phyloP scores from a whole-genome alignment of 2,113 vertebrate species.

The Dicrurus megarhynchus region DNA sequence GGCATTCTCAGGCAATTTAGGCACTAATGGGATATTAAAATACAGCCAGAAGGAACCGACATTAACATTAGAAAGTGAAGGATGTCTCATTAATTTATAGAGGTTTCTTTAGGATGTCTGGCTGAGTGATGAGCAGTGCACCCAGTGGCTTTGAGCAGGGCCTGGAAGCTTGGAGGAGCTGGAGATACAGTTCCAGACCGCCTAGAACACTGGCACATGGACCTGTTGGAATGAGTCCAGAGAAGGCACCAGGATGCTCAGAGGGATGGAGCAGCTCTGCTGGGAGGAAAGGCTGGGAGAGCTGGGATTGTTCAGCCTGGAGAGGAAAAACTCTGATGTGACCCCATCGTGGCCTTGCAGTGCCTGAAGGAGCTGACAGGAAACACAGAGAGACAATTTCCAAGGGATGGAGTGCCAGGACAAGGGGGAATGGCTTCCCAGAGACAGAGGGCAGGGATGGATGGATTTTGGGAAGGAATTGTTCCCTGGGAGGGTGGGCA shows the following conservation, averaged over 20 bases:
- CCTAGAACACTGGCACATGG: neutral
- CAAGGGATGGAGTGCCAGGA: rapidly evolving
- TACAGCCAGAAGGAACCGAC: neutral
- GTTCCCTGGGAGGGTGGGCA: neutral
- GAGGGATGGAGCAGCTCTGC: neutral
- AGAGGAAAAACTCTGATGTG: neutral
- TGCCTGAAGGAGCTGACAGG: rapidly evolving
- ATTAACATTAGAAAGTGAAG: neutral
- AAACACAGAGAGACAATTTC: neutral
- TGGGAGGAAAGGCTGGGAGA: neutral
- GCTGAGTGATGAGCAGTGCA: neutral
- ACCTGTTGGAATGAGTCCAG: neutral
- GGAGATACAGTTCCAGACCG: neutral
- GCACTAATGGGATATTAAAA: neutral
- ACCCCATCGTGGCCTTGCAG: rapidly evolving
- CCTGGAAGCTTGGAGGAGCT: neutral
- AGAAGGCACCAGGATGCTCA: neutral
- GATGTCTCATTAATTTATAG: constrained; percentile 21
- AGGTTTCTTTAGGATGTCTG: neutral
- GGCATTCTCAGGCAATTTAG: neutral
- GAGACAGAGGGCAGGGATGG: rapidly evolving
- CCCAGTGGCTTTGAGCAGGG: neutral
- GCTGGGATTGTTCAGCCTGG: neutral
- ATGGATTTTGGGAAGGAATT: neutral
- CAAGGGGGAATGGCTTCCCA: rapidly evolving